phyloP scores from a whole-genome alignment of 2,888 invertebrate species.

The Rhorus exstirpatorius region DNA sequence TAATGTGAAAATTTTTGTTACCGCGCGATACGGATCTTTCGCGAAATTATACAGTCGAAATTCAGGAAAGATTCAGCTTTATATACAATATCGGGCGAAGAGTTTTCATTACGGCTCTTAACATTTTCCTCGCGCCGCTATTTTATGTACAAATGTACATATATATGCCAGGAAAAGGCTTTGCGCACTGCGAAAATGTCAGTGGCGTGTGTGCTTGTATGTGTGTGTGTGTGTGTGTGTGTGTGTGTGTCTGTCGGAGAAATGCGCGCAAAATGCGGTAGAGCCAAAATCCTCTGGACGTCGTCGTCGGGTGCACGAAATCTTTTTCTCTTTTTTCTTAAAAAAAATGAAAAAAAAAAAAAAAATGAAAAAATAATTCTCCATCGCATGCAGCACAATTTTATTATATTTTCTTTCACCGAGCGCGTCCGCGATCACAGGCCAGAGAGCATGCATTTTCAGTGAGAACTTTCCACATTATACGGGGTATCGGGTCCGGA shows the following conservation, averaged over 20 bases:
- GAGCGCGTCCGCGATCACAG: conserved; percentile 33
- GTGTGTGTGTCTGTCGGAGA: too few species aligned
- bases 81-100: too few species aligned
- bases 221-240: too few species aligned
- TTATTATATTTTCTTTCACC: conserved; percentile 46
- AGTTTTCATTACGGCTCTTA: not conserved
- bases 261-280: not conserved
- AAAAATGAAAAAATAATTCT: not conserved
- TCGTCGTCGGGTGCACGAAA: too few species aligned
- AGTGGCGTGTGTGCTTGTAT: too few species aligned
- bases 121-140: too few species aligned
- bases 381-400: conserved; percentile 5
- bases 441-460: conserved; percentile 52
- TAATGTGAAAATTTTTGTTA: too few species aligned
- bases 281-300: conserved; percentile 22
- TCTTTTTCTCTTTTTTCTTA: conserved; percentile 31
- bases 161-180: not conserved
- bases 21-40: not conserved
- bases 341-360: conserved; percentile 21
- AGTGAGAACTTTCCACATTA: conserved; percentile 65
- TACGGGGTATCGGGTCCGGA: conserved; percentile 52
- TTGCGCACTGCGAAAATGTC: conserved; percentile 7
- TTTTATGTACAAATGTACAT: too few species aligned
- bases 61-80: too few species aligned
- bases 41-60: too few species aligned